These are phyloP conservation scores for Enteromius viviparus DNA, from an alignment of 2,797 vertebrate species.

Conservation along the genomic window DNA sequence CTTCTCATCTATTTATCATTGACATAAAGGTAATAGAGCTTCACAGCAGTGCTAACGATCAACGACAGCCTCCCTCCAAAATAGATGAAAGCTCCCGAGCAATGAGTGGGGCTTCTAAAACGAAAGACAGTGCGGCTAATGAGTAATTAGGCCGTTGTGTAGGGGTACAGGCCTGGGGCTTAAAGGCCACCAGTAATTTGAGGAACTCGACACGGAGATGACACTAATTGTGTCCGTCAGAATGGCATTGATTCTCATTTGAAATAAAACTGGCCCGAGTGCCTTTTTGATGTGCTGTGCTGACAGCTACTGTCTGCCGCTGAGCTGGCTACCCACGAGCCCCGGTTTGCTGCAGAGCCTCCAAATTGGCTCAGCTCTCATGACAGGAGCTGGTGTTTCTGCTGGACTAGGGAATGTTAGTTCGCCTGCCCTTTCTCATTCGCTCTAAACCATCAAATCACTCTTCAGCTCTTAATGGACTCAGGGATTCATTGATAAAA, in stretches of 20 bases:
- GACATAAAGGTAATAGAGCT: slow-evolving; percentile 63
- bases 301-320: slow-evolving; percentile 68
- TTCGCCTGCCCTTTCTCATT: slow-evolving; percentile 51
- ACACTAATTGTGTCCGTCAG: slow-evolving; percentile 76
- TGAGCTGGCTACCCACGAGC: slow-evolving; percentile 63
- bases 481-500: slow-evolving; percentile 19
- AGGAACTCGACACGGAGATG: slow-evolving; percentile 72
- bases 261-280: slow-evolving; percentile 71
- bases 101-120: slow-evolving; percentile 59
- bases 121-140: slow-evolving; percentile 67
- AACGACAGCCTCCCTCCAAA: slow-evolving; percentile 55
- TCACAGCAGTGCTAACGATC: slow-evolving; percentile 57
- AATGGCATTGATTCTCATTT: slow-evolving; percentile 73
- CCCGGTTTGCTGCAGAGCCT: slow-evolving; percentile 64
- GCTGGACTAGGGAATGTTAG: slow-evolving; percentile 55
- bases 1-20: slow-evolving; percentile 66
- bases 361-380: slow-evolving; percentile 70
- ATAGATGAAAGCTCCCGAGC: slow-evolving; percentile 60
- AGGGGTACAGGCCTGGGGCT: slow-evolving; percentile 66
- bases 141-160: slow-evolving; percentile 69
- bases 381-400: slow-evolving; percentile 56
- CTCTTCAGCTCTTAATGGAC: slow-evolving; percentile 52
- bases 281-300: slow-evolving; percentile 71
- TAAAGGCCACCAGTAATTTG: slow-evolving; percentile 72
- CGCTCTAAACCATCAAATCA: slow-evolving; percentile 35